Conservation (phyloP, 2,888 invertebrate genomes). For the Nyleta sp. region DNA sequence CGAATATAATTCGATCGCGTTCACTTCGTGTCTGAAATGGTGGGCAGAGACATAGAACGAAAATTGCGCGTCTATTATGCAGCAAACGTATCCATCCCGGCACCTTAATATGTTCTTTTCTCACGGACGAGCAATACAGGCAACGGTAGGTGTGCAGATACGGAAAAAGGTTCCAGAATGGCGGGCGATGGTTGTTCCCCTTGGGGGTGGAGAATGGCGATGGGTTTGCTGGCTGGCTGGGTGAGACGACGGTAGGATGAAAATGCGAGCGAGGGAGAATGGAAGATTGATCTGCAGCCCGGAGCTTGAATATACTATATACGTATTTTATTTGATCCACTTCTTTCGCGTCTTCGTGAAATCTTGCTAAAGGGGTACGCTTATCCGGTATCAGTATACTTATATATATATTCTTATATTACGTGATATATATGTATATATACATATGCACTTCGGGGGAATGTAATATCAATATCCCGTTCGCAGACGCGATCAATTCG, state of each 20-base stretch:
- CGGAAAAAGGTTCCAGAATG: constrained; percentile 67
- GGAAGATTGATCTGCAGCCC: constrained; percentile 73
- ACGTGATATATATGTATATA: constrained; percentile 30
- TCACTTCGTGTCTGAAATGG: constrained; percentile 47
- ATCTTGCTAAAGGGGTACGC: constrained; percentile 68
- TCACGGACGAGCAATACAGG: constrained; percentile 58
- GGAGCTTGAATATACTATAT: constrained; percentile 66
- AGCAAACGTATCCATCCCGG: constrained; percentile 62
- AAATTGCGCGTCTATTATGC: constrained; percentile 63
- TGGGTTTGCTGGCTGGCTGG: constrained; percentile 63
- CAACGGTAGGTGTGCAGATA: constrained; percentile 67
- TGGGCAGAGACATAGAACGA: constrained; percentile 49
- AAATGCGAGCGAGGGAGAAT: constrained; percentile 69
- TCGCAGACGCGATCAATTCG: constrained; percentile 28
- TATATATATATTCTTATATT: constrained; percentile 50
- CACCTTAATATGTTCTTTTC: constrained; percentile 59
- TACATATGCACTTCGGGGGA: constrained; percentile 11
- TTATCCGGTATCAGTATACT: constrained; percentile 61
- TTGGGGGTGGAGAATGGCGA: constrained; percentile 73
- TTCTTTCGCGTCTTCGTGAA: constrained; percentile 63
- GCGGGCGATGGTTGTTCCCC: constrained; percentile 67
- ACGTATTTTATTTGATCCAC: constrained; percentile 70
- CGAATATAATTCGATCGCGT: constrained; percentile 53
- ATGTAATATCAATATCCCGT: constrained; percentile 45
- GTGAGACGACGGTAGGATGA: constrained; percentile 66